These are phyloP conservation scores for Pandemis heparana DNA, from an alignment of 2,888 invertebrate genomes.

Conservation along the genomic window DNA sequence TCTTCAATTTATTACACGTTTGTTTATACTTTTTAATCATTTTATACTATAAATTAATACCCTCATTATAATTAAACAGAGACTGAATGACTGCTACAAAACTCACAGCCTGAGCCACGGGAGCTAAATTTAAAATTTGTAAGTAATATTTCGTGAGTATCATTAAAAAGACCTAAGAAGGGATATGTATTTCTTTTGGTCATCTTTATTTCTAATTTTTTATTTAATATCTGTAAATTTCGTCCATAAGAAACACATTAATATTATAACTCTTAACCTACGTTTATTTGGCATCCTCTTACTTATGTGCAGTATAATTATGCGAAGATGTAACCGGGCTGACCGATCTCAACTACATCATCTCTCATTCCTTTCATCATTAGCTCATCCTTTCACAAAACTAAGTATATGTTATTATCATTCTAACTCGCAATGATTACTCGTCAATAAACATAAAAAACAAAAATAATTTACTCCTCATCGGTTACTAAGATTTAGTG, in stretches of 20 bases:
- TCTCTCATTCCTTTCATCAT: conserved; percentile 19
- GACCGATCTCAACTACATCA: neutral
- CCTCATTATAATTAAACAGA: too few species aligned
- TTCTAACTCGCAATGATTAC: conserved; percentile 16
- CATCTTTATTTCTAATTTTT: too few species aligned
- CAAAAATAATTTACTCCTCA: conserved; percentile 12
- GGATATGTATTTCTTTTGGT: too few species aligned
- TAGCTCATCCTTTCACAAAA: conserved; percentile 22
- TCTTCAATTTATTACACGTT: conserved; percentile 1
- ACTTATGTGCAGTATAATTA: neutral
- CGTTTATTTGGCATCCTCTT: neutral
- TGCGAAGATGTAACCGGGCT: neutral
- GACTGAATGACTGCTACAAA: too few species aligned
- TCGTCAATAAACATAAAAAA: conserved; percentile 19
- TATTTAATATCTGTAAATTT: too few species aligned
- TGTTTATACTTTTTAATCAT: neutral
- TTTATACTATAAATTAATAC: too few species aligned
- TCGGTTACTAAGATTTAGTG: conserved; percentile 3
- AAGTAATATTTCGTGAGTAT: too few species aligned
- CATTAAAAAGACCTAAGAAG: too few species aligned
- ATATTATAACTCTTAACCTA: too few species aligned
- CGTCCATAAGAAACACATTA: too few species aligned
- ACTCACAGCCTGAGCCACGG: too few species aligned
- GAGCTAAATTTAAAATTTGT: too few species aligned
- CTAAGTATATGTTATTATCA: conserved; percentile 24